A percentile compares a stretch with the other conserved stretches of the same genome.
Conservation (phyloP, 2,113 vertebrate species). For the Cercocebus atys region DNA sequence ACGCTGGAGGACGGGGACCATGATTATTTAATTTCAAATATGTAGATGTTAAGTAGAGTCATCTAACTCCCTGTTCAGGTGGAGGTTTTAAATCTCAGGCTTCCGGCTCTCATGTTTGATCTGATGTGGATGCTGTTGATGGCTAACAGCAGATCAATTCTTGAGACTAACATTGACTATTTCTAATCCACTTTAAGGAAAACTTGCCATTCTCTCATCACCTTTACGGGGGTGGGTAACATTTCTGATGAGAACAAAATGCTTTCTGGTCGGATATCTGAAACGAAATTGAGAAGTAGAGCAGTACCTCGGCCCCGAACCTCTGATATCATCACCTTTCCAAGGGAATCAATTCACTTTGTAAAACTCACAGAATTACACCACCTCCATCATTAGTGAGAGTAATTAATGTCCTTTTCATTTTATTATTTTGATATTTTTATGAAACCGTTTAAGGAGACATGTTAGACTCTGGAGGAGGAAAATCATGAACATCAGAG, state of each 20-base stretch:
- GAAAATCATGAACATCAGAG: not conserved
- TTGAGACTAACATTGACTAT: not conserved
- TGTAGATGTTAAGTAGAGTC: fast-evolving
- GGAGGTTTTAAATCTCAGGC: not conserved
- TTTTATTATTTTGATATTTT: not conserved
- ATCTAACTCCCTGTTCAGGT: fast-evolving
- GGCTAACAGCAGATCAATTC: not conserved
- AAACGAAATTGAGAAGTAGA: not conserved
- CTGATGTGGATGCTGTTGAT: too few relatives aligned
- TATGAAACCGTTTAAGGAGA: not conserved
- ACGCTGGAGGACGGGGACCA: fast-evolving
- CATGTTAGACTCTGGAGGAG: not conserved
- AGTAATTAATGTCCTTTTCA: not conserved
- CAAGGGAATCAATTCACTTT: too few relatives aligned
- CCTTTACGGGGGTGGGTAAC: not conserved
- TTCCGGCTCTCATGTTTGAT: not conserved
- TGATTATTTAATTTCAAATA: fast-evolving
- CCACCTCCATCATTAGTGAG: not conserved
- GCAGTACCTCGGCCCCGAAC: not conserved
- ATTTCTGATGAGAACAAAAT: not conserved
- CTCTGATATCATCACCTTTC: not conserved
- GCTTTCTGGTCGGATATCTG: not conserved
- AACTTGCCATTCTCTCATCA: not conserved
- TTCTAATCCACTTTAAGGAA: not conserved
- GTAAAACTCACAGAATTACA: not conserved